Conservation (phyloP, 2,888 invertebrate genomes). For the Emmelina monodactyla region DNA sequence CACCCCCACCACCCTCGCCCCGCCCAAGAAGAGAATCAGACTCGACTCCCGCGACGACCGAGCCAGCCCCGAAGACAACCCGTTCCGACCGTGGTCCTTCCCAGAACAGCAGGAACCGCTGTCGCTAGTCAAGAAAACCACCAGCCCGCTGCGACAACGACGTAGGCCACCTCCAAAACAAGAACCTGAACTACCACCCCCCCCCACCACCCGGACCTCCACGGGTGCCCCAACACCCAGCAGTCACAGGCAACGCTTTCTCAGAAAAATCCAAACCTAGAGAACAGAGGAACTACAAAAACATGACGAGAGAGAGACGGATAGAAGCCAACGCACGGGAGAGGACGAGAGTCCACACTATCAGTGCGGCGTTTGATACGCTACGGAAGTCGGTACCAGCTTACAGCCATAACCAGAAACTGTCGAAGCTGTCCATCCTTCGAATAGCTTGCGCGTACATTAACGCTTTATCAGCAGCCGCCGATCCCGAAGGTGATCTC, state of each 20-base stretch:
- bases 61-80: conserved; percentile 43
- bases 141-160: conserved; percentile 34
- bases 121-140: conserved; percentile 65
- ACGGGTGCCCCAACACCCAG: conserved; percentile 64
- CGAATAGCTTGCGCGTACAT: conserved; percentile 95
- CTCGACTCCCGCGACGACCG: conserved; percentile 45
- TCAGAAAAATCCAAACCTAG: conserved; percentile 38
- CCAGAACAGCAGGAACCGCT: conserved; percentile 70
- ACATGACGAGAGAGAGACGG: conserved; percentile 91
- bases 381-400: conserved; percentile 85
- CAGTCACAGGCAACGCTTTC: conserved; percentile 31
- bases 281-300: conserved; percentile 90
- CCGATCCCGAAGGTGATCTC: conserved; percentile 73
- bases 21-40: conserved; percentile 76
- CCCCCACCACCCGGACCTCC: conserved; percentile 39
- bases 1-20: conserved; percentile 32
- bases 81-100: conserved; percentile 74
- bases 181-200: conserved; percentile 31
- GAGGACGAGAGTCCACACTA: conserved; percentile 91
- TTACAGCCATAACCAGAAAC: conserved; percentile 91
- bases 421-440: conserved; percentile 90
- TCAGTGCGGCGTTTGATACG: conserved; percentile 94
- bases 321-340: conserved; percentile 96
- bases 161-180: conserved; percentile 42
- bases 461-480: conserved; percentile 80